These are phyloP conservation scores for Oscheius sp. DNA, from an alignment of 2,888 invertebrate species.

Conservation along the genomic window DNA sequence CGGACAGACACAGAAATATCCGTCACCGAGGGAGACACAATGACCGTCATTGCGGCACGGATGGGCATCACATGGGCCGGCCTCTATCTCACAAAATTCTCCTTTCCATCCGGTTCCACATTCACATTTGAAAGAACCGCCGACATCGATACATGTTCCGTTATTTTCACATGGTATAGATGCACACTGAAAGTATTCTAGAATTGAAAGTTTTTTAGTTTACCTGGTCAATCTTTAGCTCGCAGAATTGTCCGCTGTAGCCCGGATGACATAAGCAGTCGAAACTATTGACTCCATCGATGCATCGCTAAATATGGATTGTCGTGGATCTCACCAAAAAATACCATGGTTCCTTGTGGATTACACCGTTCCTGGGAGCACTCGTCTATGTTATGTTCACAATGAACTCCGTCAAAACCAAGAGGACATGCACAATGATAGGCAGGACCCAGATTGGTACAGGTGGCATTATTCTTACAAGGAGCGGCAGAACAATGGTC, in stretches of 20 bases:
- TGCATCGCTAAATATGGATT: conserved; percentile 80
- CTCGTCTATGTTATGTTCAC: conserved; percentile 92
- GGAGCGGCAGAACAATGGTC: conserved; percentile 87
- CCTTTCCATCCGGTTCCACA: conserved; percentile 77
- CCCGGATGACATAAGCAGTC: conserved; percentile 91
- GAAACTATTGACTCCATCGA: conserved; percentile 80
- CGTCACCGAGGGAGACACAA: conserved; percentile 88
- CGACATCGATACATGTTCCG: conserved; percentile 74
- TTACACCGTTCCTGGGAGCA: conserved; percentile 78
- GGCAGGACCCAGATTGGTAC: conserved; percentile 87
- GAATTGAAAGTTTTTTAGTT: not conserved
- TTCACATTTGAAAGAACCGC: conserved; percentile 90
- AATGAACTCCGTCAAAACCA: conserved; percentile 87
- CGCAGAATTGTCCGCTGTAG: conserved; percentile 86
- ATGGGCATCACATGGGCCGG: conserved; percentile 85
- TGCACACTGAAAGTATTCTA: conserved; percentile 79
- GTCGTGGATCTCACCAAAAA: not conserved
- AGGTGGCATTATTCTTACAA: conserved; percentile 71
- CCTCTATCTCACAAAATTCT: conserved; percentile 75
- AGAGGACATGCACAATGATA: conserved; percentile 92
- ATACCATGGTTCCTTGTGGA: conserved; percentile 41
- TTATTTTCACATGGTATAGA: conserved; percentile 88
- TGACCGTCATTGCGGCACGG: conserved; percentile 95
- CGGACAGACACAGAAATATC: conserved; percentile 84
- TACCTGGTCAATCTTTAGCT: conserved; percentile 76